Conservation (phyloP, 2,888 invertebrate species). For the Drosophila cognata region DNA sequence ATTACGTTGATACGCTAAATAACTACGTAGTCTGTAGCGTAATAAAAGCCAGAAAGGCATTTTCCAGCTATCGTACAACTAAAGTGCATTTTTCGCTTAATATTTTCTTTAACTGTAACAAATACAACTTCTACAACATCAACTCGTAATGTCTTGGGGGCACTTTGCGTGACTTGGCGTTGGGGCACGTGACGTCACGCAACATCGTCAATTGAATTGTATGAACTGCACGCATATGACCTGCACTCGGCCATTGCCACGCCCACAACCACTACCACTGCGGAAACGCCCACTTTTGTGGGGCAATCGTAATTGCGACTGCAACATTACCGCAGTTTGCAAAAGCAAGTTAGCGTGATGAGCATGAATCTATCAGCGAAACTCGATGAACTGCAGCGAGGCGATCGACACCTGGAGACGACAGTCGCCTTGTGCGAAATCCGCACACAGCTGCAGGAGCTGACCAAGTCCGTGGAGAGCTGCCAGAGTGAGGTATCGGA, state of each 20-base stretch:
- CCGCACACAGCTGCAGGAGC: constrained; percentile 95
- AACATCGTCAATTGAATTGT: constrained; percentile 61
- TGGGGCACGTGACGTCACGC: constrained; percentile 65
- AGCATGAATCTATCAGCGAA: constrained; percentile 97
- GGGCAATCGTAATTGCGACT: constrained; percentile 35
- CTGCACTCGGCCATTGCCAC: constrained; percentile 39
- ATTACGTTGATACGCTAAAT: constrained; percentile 73
- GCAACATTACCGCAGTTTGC: constrained; percentile 89
- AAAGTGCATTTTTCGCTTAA: constrained; percentile 74
- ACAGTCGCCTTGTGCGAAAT: constrained; percentile 97
- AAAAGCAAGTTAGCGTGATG: constrained; percentile 99
- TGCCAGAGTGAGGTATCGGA: constrained; percentile 97
- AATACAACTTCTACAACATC: constrained; percentile 33
- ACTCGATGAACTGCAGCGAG: constrained; percentile 96
- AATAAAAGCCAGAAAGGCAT: constrained; percentile 67
- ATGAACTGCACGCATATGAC: constrained; percentile 59
- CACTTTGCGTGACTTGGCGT: constrained; percentile 62
- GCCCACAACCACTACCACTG: constrained; percentile 20
- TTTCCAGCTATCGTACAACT: constrained; percentile 65
- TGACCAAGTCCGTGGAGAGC: constrained; percentile 97
- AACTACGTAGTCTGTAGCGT: constrained; percentile 56
- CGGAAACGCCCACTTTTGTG: constrained; percentile 25
- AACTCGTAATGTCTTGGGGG: constrained; percentile 45
- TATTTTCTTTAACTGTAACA: constrained; percentile 71
- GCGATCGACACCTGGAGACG: constrained; percentile 96